phyloP scores from a whole-genome alignment of 2,113 vertebrate genomes.

The Antidorcas marsupialis region DNA sequence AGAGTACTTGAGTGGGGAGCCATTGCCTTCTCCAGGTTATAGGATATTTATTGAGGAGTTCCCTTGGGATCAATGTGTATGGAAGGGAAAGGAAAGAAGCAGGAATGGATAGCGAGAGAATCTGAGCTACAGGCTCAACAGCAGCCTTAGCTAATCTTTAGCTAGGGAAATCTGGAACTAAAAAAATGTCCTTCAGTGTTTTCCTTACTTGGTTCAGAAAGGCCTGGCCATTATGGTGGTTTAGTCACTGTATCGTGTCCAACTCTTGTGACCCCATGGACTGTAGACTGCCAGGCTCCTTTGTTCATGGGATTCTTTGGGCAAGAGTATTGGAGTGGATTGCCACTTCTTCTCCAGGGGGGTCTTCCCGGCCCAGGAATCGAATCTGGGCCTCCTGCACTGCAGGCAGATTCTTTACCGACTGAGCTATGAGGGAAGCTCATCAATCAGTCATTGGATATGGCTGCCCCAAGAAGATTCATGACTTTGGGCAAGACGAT shows the following conservation, averaged over 20 bases:
- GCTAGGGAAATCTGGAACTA: background rate
- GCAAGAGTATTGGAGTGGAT: background rate
- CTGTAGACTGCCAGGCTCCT: background rate
- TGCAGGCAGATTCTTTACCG: background rate
- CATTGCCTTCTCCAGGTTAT: background rate
- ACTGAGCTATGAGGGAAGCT: background rate
- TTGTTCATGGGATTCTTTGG: background rate
- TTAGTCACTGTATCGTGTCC: fast-evolving
- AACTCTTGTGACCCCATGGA: background rate
- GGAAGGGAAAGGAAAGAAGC: background rate
- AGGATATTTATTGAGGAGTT: background rate
- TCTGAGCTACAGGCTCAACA: background rate
- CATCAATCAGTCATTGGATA: background rate
- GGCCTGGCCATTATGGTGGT: background rate
- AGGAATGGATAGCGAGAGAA: background rate
- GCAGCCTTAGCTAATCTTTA: background rate
- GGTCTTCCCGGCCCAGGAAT: background rate
- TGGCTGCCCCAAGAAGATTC: background rate
- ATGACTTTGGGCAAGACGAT: background rate
- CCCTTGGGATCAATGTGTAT: background rate
- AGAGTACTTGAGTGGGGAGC: no score
- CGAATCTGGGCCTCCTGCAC: background rate
- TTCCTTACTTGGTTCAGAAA: background rate
- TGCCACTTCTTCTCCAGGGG: background rate
- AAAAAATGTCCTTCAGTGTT: background rate